phyloP scores from a whole-genome alignment of 2,888 invertebrate species.

The Octonoba sinensis region DNA sequence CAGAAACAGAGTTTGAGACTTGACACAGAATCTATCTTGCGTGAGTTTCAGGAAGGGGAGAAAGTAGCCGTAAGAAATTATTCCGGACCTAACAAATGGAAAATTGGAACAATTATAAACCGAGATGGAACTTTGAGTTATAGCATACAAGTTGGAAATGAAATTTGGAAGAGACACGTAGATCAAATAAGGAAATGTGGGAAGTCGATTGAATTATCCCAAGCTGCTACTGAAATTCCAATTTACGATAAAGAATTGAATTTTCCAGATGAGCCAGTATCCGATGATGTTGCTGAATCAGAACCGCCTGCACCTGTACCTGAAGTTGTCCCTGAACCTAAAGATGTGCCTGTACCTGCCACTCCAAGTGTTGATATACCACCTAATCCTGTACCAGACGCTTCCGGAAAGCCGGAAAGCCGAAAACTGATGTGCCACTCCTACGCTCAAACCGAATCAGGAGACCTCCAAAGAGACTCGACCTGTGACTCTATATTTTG shows the following conservation, averaged over 20 bases:
- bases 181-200: conserved; percentile 40
- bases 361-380: too few species aligned
- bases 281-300: conserved; percentile 38
- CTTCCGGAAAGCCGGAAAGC: too few species aligned
- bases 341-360: too few species aligned
- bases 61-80: conserved; percentile 47
- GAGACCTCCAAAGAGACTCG: conserved; percentile 40
- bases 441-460: conserved; percentile 40
- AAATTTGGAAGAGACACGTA: conserved; percentile 40
- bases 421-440: too few species aligned
- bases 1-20: conserved; percentile 42
- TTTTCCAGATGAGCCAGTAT: conserved; percentile 38
- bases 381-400: too few species aligned
- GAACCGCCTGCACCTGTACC: conserved; percentile 34
- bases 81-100: conserved; percentile 30
- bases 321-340: conserved; percentile 35
- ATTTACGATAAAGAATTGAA: conserved; percentile 40
- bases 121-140: conserved; percentile 33
- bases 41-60: conserved; percentile 47
- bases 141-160: conserved; percentile 31
- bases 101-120: too few species aligned
- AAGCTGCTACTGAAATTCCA: conserved; percentile 36
- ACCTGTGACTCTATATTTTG: conserved; percentile 43
- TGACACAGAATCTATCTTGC: conserved; percentile 43
- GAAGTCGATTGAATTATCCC: conserved; percentile 40